These are phyloP conservation scores for Netelia melanura DNA, from an alignment of 2,888 invertebrate genomes.

Conservation along the genomic window DNA sequence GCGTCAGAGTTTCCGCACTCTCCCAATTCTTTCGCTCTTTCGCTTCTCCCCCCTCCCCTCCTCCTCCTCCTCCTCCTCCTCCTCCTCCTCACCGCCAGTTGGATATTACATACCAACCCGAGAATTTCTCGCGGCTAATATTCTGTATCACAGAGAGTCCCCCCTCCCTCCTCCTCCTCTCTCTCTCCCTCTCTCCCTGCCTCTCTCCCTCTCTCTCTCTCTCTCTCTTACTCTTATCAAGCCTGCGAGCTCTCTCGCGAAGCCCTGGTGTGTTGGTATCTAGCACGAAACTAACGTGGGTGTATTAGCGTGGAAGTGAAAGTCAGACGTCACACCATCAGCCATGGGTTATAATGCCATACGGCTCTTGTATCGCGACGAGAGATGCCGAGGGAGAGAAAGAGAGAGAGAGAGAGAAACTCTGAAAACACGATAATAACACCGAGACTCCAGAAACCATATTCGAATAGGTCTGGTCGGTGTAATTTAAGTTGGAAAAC, in stretches of 20 bases:
- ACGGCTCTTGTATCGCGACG: conserved; percentile 3
- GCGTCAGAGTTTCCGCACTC: conserved; percentile 54
- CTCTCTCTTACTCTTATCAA: conserved; percentile 61
- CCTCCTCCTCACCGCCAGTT: conserved; percentile 12
- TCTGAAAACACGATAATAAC: conserved; percentile 43
- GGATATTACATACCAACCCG: conserved; percentile 33
- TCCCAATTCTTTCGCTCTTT: conserved; percentile 56
- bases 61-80: conserved; percentile 25
- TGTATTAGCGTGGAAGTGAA: conserved; percentile 78
- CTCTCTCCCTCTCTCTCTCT: conserved; percentile 60
- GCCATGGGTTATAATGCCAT: conserved; percentile 42
- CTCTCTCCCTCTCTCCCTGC: conserved; percentile 20
- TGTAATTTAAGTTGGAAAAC: conserved; percentile 57
- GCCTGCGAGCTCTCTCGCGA: conserved; percentile 11
- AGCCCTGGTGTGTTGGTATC: conserved; percentile 65
- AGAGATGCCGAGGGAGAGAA: conserved; percentile 18
- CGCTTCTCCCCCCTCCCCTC: conserved; percentile 25
- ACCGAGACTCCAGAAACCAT: conserved; percentile 41
- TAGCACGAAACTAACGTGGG: conserved; percentile 77
- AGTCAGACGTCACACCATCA: conserved; percentile 71
- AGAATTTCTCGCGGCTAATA: conserved; percentile 51
- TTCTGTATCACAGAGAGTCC: conserved; percentile 50
- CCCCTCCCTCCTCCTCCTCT: conserved; percentile 62
- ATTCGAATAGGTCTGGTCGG: conserved; percentile 52
- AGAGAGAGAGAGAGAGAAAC: conserved; percentile 26